Evolutionary conservation across 2,113 vertebrate genomes (phyloP).

Genomic region (Hiodon tergisus): DNA sequence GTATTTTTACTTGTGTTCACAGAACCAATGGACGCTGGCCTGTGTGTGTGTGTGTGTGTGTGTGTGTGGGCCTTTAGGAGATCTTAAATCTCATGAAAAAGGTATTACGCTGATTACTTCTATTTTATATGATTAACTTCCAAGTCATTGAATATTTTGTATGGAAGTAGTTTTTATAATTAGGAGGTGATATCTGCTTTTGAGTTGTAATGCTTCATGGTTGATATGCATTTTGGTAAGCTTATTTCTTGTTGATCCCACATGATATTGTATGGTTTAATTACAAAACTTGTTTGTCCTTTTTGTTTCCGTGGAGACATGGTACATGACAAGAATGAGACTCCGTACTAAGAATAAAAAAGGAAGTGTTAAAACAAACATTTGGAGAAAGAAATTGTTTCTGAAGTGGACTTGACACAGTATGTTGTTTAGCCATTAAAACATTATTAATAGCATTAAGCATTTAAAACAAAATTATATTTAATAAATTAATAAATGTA

Average conservation of each 20-base stretch:
- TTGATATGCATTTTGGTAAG: constrained; percentile 3
- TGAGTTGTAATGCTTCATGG: too few relatives aligned
- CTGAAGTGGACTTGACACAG: too few relatives aligned
- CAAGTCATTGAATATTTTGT: neutral
- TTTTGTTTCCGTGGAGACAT: neutral
- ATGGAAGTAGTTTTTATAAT: too few relatives aligned
- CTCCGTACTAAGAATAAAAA: too few relatives aligned
- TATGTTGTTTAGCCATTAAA: too few relatives aligned
- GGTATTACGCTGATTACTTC: neutral
- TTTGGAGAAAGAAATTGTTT: too few relatives aligned
- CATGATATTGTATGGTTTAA: neutral
- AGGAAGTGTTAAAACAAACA: too few relatives aligned
- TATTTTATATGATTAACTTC: neutral
- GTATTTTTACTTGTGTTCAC: neutral
- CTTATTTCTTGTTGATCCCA: neutral
- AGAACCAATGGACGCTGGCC: neutral
- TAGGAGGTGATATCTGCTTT: too few relatives aligned
- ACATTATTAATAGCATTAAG: too few relatives aligned
- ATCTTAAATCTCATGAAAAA: neutral
- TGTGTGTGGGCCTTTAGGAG: constrained; percentile 4
- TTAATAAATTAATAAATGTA: too few relatives aligned
- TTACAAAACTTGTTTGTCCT: neutral
- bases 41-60: neutral
- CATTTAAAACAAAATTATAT: too few relatives aligned
- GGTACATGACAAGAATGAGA: too few relatives aligned